phyloP scores from a whole-genome alignment of 2,797 vertebrate species.

The Saxicola maurus region DNA sequence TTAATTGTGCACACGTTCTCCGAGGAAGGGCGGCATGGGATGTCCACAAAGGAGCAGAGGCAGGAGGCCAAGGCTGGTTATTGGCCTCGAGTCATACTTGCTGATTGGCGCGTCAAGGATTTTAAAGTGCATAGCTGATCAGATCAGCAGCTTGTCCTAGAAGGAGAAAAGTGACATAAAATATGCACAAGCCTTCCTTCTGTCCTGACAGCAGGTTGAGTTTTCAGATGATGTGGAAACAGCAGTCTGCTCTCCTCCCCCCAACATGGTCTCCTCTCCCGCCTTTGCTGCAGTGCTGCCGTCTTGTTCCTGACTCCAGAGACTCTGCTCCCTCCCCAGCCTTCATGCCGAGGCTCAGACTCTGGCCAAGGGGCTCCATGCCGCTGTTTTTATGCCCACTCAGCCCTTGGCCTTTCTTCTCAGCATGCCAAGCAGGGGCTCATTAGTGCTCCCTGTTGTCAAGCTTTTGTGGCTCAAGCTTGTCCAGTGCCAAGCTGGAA shows the following conservation, averaged over 20 bases:
- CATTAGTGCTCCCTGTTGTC: conserved; percentile 47
- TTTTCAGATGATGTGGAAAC: conserved; percentile 56
- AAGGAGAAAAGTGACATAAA: conserved; percentile 56
- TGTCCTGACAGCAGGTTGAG: conserved; percentile 62
- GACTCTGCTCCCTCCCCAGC: not conserved
- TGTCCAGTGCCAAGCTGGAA: not conserved
- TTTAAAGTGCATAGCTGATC: conserved; percentile 26
- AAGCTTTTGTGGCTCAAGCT: conserved; percentile 31
- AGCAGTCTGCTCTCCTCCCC: conserved; percentile 53
- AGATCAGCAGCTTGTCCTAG: conserved; percentile 47
- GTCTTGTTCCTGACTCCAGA: not conserved
- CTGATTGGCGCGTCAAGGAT: not conserved
- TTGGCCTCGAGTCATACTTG: not conserved
- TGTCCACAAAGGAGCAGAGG: conserved; percentile 14
- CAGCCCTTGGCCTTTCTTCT: conserved; percentile 46
- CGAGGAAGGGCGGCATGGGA: not conserved
- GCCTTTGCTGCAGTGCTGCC: not conserved
- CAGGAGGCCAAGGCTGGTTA: conserved; percentile 36
- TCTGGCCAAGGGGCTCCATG: not conserved
- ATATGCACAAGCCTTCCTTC: conserved; percentile 53
- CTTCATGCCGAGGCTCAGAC: not conserved
- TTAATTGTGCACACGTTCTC: not conserved
- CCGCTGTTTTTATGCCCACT: conserved; percentile 24
- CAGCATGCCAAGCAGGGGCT: conserved; percentile 43
- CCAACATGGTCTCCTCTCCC: conserved; percentile 13